Conservation (phyloP, 2,113 vertebrate genomes). For the Nerophis ophidion region DNA sequence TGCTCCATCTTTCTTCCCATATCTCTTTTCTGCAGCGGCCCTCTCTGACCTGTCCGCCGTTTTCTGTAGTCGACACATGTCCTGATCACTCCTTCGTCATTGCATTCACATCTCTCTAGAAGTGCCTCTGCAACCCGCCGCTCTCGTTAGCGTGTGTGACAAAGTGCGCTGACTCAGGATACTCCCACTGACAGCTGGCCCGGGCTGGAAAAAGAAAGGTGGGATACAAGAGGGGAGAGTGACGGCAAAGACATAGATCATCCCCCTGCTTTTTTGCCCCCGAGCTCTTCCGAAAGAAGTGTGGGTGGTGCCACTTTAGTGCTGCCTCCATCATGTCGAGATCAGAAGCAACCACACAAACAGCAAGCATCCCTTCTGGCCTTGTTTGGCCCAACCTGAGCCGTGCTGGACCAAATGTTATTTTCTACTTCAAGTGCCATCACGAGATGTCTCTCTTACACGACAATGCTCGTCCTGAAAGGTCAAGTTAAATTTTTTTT, state of each 20-base stretch:
- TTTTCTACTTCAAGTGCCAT: no score
- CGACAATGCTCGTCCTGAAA: no score
- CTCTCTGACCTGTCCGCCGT: not conserved
- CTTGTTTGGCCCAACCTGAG: conserved; percentile 18
- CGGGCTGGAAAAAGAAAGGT: conserved; percentile 12
- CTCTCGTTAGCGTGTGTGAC: conserved; percentile 42
- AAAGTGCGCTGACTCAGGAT: conserved; percentile 44
- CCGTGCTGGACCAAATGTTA: no score
- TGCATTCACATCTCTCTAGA: conserved; percentile 42
- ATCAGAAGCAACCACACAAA: conserved; percentile 32
- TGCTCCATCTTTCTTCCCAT: conserved; percentile 26
- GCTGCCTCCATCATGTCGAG: conserved; percentile 35
- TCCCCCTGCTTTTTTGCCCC: conserved; percentile 27
- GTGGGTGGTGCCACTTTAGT: conserved; percentile 44
- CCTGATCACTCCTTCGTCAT: conserved; percentile 45
- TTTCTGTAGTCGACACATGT: conserved; percentile 12
- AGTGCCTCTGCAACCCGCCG: conserved; percentile 19
- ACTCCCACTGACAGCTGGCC: conserved; percentile 58
- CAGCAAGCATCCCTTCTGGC: conserved; percentile 34
- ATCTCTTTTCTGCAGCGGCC: conserved; percentile 5
- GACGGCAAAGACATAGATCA: conserved; percentile 39
- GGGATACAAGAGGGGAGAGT: conserved; percentile 29
- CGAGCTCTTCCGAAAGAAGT: conserved; percentile 41
- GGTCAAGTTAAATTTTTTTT: no score
- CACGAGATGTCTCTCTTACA: no score